Evolutionary conservation across 2,113 vertebrate genomes (phyloP), one percentile per base, ranked within the genome.

Genomic region (Octodon degus): DNA sequence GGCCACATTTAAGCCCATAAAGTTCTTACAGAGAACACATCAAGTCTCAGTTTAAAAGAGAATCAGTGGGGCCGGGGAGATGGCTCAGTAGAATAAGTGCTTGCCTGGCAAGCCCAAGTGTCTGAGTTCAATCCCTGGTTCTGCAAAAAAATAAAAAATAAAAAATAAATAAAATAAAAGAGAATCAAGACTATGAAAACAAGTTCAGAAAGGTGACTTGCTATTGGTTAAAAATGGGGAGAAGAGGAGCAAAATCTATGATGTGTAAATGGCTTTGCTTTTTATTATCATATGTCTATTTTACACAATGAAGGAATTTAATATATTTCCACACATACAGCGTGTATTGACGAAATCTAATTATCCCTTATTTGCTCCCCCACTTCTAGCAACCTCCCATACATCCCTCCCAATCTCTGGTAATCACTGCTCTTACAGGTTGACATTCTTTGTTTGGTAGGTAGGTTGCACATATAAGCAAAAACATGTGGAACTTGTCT

Each of bases 161-260:
- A n/a, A n/a, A n/a, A n/a, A n/a, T n/a, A n/a, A n/a, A n/a, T n/a
- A n/a, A n/a, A n/a, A n/a, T 62, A 22, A 74, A 47, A 60, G 43
- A 5, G 16, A 60, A 22, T 5, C 19, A 5, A 65, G 74, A 68
- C 34, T 89, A 3, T 30, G 14, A 47, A 86, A 72, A 1, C 72
- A n/a, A 12, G 7, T 2, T 37, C 10, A 27, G 27, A 24, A 4
- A 37, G 22, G 40, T 81, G 9, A 1, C 14, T 0, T 43, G 0
- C n/a, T 32, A 0, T 14, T 70, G 17, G 7, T 90, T 79, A 85
- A 76, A 74, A 16, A 43, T 32, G 20, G 2, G n/a, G 24, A 43
- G 43, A 43, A 81, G 10, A 53, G 37, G 34, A 11, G 2, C 17
- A 67, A 0, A 34, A 30, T 8, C 1, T 47, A 47, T 72, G 20